Evolutionary conservation across 2,888 invertebrate genomes (phyloP).

Genomic region (Yponomeuta cagnagella): DNA sequence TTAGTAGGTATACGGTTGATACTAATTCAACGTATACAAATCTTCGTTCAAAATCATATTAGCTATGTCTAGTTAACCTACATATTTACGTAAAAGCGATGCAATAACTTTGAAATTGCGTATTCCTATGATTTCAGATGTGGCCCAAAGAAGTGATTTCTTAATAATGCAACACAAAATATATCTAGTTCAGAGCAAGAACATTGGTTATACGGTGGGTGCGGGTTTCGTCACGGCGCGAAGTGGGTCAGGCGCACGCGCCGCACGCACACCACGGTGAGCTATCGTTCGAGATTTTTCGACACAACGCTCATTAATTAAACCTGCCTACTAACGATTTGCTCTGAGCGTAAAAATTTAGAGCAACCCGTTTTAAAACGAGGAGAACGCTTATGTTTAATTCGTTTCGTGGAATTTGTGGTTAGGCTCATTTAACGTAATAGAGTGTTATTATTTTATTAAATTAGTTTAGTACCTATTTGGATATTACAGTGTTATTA

Average conservation of each 20-base stretch:
- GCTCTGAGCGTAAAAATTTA: neutral
- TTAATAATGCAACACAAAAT: neutral
- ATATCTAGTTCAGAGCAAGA: conserved; percentile 8
- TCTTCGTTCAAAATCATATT: too few relatives aligned
- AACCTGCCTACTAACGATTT: conserved; percentile 1
- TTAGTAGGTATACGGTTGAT: too few relatives aligned
- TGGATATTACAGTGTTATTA: too few relatives aligned
- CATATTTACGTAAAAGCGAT: neutral
- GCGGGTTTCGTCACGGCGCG: conserved; percentile 46
- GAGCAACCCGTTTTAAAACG: neutral
- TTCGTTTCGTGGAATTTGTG: neutral
- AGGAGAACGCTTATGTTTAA: neutral
- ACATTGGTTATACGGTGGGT: conserved; percentile 21
- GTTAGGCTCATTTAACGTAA: neutral
- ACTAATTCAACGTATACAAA: too few relatives aligned
- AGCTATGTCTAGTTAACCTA: too few relatives aligned
- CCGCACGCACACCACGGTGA: conserved; percentile 15
- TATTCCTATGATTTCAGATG: neutral
- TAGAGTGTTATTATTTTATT: too few relatives aligned
- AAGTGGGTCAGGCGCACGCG: conserved; percentile 50
- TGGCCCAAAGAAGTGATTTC: neutral
- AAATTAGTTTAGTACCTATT: too few relatives aligned
- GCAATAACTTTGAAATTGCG: neutral
- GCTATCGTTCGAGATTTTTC: conserved; percentile 48
- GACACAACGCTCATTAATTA: conserved; percentile 33